Conservation (phyloP, 2,113 vertebrate genomes). For the Gallinago jamesoni region DNA sequence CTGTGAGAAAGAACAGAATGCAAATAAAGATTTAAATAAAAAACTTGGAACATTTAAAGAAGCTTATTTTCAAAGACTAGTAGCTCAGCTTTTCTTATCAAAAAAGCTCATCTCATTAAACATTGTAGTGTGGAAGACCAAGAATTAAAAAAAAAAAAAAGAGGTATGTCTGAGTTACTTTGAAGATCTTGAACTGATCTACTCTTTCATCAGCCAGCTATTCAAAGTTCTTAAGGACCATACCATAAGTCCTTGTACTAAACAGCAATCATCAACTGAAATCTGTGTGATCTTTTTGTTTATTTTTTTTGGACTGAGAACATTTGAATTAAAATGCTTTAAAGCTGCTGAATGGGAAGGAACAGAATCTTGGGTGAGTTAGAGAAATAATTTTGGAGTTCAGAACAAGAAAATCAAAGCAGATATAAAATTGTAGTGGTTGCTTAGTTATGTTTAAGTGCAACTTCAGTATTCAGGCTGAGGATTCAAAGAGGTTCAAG, state of each 20-base stretch:
- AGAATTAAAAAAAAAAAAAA: neutral
- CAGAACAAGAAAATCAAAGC: neutral
- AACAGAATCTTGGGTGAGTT: neutral
- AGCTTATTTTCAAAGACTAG: neutral
- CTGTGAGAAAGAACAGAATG: neutral
- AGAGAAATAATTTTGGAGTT: neutral
- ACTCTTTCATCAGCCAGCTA: neutral
- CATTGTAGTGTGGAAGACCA: rapidly evolving
- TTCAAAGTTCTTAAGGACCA: neutral
- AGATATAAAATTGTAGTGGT: neutral
- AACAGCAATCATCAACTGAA: neutral
- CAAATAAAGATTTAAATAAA: neutral
- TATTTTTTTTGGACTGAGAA: neutral
- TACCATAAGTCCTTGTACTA: neutral
- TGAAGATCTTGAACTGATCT: neutral
- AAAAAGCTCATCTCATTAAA: neutral
- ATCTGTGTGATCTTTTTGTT: neutral
- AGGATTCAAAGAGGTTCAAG: neutral
- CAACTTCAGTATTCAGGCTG: neutral
- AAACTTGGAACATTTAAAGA: neutral
- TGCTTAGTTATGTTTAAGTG: neutral
- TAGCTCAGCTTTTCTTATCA: neutral
- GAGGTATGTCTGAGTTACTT: neutral
- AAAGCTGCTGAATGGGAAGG: neutral
- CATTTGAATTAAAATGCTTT: neutral